Evolutionary conservation across 1,140 invertebrate genomes (phyloP), one percentile per base, ranked within the genome.

Genomic region (Drosophila bocki): DNA sequence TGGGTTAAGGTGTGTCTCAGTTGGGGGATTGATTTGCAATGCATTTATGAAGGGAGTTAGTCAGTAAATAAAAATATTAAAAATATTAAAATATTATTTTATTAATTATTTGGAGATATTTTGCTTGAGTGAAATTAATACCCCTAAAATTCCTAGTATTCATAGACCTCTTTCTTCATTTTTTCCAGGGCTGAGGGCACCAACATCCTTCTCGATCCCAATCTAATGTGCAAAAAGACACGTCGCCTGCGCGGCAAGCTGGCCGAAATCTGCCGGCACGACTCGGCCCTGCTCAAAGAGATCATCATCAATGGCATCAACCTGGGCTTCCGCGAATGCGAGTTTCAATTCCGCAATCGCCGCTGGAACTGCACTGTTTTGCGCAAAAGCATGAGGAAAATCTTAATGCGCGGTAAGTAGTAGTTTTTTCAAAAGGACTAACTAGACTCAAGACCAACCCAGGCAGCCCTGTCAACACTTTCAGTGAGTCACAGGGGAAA

Each of bases 181-280:
- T 11, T 35, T 58, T 92, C 92, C 15, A 97, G 96, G 96, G 95
- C 95, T 86, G 95, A 95, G 87, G 95, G 96, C 90, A 97, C 95
- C 93, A 96, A 97, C 88, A 94, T 98, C 84, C 95, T 98, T 79
- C 95, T 98, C 94, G 97, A 99, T 93, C 97, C 97, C 53, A 95
- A 96, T 91, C 95, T 96, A 92, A 95, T 98, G 75, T 99, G 98
- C 93, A 96, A 96, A 78, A 97, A 97, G 93, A 96, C 95, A 48
- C 94, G 96, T 15, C 94, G 96, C 75, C 90, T 96, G 85, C 94
- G 95, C 56, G 96, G 96, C 41, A 96, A 96, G 90, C 94, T 97
- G 82, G 95, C 94, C 29, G 95, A 97, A 80, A 97, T 98, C 83
- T 97, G 97, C 82, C 93, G 93, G n/a, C 92, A 92, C 57, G 92